A percentile compares a stretch with the other conserved stretches of the same genome.
Conservation (phyloP, 2,888 invertebrate genomes). For the Tetragonisca angustula region DNA sequence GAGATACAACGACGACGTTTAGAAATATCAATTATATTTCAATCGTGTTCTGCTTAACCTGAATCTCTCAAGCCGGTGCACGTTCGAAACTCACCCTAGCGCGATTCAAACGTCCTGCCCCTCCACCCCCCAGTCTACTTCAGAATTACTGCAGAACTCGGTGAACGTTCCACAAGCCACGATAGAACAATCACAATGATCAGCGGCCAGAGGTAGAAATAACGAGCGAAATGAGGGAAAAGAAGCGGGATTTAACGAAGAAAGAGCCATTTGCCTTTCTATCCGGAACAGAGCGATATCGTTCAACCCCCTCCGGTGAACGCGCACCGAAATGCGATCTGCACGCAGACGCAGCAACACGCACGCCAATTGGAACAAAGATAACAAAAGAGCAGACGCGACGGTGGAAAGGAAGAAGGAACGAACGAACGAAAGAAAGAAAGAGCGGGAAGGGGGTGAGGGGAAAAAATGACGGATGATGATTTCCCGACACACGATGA, state of each 20-base stretch:
- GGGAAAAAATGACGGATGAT: conserved; percentile 68
- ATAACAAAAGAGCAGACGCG: not conserved
- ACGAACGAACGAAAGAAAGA: not conserved
- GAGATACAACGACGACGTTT: too few species aligned
- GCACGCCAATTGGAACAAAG: conserved; percentile 53
- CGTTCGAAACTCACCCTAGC: not conserved
- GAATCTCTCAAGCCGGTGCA: not conserved
- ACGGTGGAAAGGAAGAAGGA: not conserved
- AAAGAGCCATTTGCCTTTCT: conserved; percentile 59
- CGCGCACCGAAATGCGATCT: conserved; percentile 50
- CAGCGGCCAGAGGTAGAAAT: not conserved
- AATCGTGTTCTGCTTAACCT: too few species aligned
- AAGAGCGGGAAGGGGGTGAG: not conserved
- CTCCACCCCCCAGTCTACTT: not conserved
- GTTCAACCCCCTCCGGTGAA: conserved; percentile 67
- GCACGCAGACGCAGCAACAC: conserved; percentile 41
- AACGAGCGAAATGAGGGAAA: conserved; percentile 33
- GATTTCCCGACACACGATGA: conserved; percentile 71
- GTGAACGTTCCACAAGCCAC: not conserved
- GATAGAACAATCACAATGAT: not conserved
- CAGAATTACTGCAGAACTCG: not conserved
- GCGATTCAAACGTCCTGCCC: not conserved
- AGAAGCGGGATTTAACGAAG: conserved; percentile 47
- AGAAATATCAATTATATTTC: too few species aligned
- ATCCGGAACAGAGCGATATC: conserved; percentile 61